Base-by-base conservation (phyloP, 2,888 invertebrate species). In the Craniophora ligustri region DNA sequence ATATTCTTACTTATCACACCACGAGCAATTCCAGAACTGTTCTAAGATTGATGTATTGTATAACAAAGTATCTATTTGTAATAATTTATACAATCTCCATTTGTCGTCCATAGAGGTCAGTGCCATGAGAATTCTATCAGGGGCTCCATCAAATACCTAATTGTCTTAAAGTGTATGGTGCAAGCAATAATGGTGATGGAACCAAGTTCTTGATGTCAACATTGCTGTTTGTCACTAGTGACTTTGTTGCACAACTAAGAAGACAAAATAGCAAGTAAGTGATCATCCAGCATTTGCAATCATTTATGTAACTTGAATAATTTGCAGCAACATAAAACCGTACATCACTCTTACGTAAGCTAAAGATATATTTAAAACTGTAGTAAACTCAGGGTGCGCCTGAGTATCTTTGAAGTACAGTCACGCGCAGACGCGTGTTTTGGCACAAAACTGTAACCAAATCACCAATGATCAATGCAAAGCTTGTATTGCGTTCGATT, bases 401-500 rank as follows among this genome's bases (percentile, higher is more conserved):
- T 8, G 21, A 58, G 6, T 53, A n/a, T 39, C 66, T 67, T 72
- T 67, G 61, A 72, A 81, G 61, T 71, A 47, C 51, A 47, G 55
- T 48, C 71, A 75, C 69, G 66, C 46, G 41, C 47, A 64, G 48
- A 63, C 28, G 41, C 70, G 74, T 77, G 66, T 75, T 76, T 79
- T 78, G 75, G 72, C 77, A 75, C 61, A 45, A 58, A 50, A 16
- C 54, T 45, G 49, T 48, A 39, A 67, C 36, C 47, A 72, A 74
- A 76, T 50, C 46, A 72, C 56, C 71, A 65, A 78, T 81, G 48
- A 68, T 67, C 55, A 58, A 86, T 86, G 81, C 85, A 63, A 49
- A 46, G 31, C 67, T 72, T 80, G 82, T 85, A 76, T 69, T 54
- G 63, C 67, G 79, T 70, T 72, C 78, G 76, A 81, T 78, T 87